These are phyloP conservation scores for Acanthornis magna DNA, from an alignment of 2,797 vertebrate species.

Conservation along the genomic window DNA sequence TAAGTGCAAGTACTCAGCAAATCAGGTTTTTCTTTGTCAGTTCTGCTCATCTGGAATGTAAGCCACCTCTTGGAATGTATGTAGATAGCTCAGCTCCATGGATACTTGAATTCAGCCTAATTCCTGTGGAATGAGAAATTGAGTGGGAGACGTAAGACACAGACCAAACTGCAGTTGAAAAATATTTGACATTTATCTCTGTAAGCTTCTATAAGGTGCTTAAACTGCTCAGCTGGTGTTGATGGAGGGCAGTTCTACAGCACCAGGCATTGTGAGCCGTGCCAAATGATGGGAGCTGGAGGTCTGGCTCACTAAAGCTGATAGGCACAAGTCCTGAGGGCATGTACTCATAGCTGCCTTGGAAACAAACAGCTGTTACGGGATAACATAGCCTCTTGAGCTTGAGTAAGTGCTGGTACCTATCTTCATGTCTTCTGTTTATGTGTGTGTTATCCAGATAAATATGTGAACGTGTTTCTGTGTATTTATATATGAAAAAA, in stretches of 20 bases:
- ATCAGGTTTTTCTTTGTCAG: background rate
- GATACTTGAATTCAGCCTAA: background rate
- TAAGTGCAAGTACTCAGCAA: background rate
- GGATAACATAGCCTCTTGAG: background rate
- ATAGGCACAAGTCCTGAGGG: background rate
- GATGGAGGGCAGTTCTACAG: background rate
- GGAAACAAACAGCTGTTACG: background rate
- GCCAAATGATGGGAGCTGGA: background rate
- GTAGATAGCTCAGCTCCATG: background rate
- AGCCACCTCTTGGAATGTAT: background rate
- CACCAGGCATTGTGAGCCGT: background rate
- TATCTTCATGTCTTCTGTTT: background rate
- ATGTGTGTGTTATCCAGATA: background rate
- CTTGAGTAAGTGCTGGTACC: background rate
- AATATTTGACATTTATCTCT: background rate
- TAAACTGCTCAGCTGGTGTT: background rate
- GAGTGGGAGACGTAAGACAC: background rate
- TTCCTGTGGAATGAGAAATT: background rate
- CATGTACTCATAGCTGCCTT: accelerated
- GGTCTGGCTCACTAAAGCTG: background rate
- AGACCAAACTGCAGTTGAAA: background rate
- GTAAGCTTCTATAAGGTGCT: background rate
- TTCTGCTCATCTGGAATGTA: background rate
- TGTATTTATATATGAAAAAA: background rate
- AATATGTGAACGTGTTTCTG: background rate